These are phyloP conservation scores for Arctocebus calabarensis DNA, from an alignment of 2,797 vertebrate genomes.

Conservation along the genomic window DNA sequence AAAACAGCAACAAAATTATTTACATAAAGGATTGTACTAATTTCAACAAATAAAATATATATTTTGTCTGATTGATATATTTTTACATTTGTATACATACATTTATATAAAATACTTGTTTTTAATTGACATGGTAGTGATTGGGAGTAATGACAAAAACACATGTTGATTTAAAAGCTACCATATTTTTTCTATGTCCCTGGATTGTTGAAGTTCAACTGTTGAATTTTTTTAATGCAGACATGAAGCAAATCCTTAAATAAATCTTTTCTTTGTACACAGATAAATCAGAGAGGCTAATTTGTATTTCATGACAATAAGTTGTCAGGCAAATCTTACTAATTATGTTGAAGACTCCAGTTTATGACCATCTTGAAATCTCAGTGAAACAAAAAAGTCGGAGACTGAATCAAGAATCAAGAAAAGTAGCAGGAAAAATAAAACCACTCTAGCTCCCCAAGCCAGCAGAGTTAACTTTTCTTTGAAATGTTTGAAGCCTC, in stretches of 20 bases:
- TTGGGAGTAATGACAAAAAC: background rate
- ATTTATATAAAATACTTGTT: background rate
- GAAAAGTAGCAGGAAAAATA: background rate
- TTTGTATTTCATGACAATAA: background rate
- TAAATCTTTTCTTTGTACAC: conserved; percentile 30
- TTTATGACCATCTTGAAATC: background rate
- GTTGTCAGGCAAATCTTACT: conserved; percentile 15
- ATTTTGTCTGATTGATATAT: background rate
- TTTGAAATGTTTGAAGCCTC: background rate
- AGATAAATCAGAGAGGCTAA: background rate
- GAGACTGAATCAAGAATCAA: background rate
- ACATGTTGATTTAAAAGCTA: background rate
- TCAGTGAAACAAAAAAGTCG: conserved; percentile 51
- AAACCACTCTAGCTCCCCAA: background rate
- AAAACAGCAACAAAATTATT: background rate
- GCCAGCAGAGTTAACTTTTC: background rate
- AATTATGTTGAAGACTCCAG: background rate
- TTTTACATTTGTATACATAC: background rate
- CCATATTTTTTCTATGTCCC: background rate
- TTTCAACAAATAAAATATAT: conserved; percentile 24
- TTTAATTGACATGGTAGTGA: background rate
- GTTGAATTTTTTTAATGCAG: conserved; percentile 22
- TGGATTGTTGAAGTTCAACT: background rate
- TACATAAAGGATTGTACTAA: background rate
- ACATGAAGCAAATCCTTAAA: conserved; percentile 17